A percentile compares a stretch with the other conserved stretches of the same genome.
These are phyloP conservation scores for Rhinolophus sinicus DNA, from an alignment of 2,113 vertebrate species.

Conservation along the genomic window DNA sequence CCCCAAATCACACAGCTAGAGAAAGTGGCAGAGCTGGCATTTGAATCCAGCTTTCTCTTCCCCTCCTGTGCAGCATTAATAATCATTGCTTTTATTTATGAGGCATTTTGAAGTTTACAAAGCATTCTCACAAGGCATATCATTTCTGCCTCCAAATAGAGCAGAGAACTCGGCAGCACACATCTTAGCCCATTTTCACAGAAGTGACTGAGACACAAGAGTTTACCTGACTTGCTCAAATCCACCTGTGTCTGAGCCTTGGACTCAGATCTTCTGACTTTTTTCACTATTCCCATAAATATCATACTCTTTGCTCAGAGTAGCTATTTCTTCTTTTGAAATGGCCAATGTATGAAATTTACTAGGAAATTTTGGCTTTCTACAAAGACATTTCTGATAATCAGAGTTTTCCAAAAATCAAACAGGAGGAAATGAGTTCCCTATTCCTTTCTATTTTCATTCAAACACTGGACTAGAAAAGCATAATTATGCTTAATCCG, in stretches of 20 bases:
- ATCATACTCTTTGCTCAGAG: not conserved
- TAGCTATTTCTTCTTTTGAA: slow-evolving; percentile 10
- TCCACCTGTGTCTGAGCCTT: not conserved
- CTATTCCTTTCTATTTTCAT: not conserved
- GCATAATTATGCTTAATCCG: not conserved
- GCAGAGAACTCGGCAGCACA: not conserved
- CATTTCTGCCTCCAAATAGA: not conserved
- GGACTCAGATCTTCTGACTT: not conserved
- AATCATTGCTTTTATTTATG: not conserved
- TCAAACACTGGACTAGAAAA: not conserved
- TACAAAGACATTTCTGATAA: not conserved
- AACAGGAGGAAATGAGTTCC: not conserved
- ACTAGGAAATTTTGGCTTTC: not conserved
- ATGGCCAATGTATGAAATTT: not conserved
- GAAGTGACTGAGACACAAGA: not conserved
- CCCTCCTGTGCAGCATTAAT: not conserved
- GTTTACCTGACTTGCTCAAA: not conserved
- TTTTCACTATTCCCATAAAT: not conserved
- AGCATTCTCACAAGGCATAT: not conserved
- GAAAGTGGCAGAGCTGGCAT: not conserved
- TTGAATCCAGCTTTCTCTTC: not conserved
- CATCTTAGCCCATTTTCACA: not conserved
- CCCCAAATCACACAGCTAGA: not conserved
- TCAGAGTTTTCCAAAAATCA: not conserved
- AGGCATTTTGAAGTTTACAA: not conserved